Evolutionary conservation across 2,797 vertebrate species (phyloP).

Genomic region (Picus viridis): DNA sequence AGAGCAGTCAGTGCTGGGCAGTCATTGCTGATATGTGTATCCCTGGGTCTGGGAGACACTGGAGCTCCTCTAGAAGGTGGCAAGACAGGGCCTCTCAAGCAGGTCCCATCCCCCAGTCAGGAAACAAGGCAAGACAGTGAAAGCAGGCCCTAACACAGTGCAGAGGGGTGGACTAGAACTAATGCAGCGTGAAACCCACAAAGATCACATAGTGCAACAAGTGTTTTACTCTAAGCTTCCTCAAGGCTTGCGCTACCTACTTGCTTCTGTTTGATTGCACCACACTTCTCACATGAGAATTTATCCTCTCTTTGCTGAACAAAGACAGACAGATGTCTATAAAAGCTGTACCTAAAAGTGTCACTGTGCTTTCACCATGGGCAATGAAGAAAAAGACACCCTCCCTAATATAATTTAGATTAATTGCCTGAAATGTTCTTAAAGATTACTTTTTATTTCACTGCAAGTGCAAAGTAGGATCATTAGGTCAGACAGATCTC

Average conservation of each 20-base stretch:
- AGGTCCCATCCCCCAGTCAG: neutral
- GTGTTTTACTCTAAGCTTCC: neutral
- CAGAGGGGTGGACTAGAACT: accelerated
- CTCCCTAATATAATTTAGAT: neutral
- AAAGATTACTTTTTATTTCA: neutral
- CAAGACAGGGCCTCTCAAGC: neutral
- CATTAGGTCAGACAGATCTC: neutral
- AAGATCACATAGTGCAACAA: neutral
- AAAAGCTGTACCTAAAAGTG: neutral
- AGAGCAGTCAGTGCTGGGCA: neutral
- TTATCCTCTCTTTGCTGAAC: neutral
- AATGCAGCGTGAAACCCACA: neutral
- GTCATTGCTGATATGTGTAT: accelerated
- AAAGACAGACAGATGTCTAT: neutral
- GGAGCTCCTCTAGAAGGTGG: accelerated
- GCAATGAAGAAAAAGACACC: neutral
- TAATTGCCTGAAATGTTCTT: neutral
- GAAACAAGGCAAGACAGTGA: too few species aligned
- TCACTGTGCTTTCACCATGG: neutral
- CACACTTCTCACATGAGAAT: neutral
- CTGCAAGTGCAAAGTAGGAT: neutral
- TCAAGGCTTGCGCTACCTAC: neutral
- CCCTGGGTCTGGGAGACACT: accelerated
- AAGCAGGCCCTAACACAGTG: neutral
- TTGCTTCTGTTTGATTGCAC: neutral